Base-by-base conservation (phyloP, 2,888 invertebrate genomes). In the Troides helena region DNA sequence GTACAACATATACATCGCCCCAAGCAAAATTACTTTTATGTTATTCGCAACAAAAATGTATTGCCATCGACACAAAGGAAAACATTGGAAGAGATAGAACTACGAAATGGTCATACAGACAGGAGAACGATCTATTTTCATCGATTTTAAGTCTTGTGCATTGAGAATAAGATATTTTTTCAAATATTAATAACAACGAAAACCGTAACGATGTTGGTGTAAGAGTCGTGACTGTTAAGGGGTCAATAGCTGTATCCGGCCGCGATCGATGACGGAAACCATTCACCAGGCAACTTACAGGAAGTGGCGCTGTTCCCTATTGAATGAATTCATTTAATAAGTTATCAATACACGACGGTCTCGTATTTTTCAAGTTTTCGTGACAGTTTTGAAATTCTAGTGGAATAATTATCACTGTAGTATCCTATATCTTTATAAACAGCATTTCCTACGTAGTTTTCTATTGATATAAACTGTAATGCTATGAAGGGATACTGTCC, bases 221-320 rank as follows among this genome's bases (percentile, higher is more conserved):
- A 77, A 78, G 72, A 71, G 67, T 74, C 74, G 75, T 79, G 79
- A 81, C 80, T 84, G 80, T 81, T 81, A 84, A 75, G 78, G 84
- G 85, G 86, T 86, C 87, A 87, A 87, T 85, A 85, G 81, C 83
- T 78, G 82, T 84, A 82, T 85, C 81, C 83, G 85, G 86, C 86
- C 87, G 85, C 83, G 85, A 86, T 88, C 88, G 86, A 88, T 86
- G 75, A 82, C 84, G 86, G 88, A 87, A 86, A 78, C 78, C 68
- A 64, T 60, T 74, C 74, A 79, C 75, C 78, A 78, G 80, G 76
- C 77, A 78, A 75, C 80, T 77, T 77, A 79, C 80, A 79, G 86
- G 86, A 87, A 85, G 81, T 78, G 76, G 74, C 76, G 74, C 70
- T 72, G 76, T 75, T 78, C 77, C 79, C 75, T 73, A 75, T 74